phyloP scores from a whole-genome alignment of 2,113 vertebrate genomes.

The Rhinolophus sinicus region DNA sequence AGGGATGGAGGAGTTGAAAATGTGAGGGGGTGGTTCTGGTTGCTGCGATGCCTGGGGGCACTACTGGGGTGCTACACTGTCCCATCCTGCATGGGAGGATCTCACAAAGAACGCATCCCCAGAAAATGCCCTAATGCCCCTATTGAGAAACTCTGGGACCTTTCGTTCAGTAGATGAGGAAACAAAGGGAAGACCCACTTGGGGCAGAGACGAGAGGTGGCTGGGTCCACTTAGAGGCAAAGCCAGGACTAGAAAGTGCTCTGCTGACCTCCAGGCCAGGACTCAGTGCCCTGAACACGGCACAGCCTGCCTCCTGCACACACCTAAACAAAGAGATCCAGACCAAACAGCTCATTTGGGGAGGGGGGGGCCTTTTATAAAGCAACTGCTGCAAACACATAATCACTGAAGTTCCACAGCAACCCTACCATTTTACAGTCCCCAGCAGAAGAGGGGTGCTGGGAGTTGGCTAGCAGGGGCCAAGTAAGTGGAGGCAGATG shows the following conservation, averaged over 20 bases:
- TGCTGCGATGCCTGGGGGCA: accelerated
- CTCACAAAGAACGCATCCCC: background rate
- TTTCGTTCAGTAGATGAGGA: background rate
- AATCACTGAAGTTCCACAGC: background rate
- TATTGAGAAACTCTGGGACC: background rate
- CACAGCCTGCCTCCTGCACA: background rate
- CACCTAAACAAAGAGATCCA: background rate
- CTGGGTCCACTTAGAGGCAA: background rate
- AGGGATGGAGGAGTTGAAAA: background rate
- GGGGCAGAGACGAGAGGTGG: background rate
- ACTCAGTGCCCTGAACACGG: background rate
- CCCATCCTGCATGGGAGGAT: background rate
- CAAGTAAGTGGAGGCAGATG: background rate
- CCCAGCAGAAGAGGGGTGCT: background rate
- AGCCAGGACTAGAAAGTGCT: background rate
- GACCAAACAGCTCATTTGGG: background rate
- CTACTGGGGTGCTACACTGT: background rate
- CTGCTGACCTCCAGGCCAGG: background rate
- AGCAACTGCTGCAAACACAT: background rate
- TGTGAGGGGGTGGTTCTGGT: background rate
- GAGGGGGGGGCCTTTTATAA: background rate
- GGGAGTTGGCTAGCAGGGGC: background rate
- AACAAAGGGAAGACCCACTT: no score
- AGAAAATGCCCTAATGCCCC: background rate
- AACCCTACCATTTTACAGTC: background rate